These are phyloP conservation scores for Tenualosa thibaudeaui DNA, from an alignment of 2,797 vertebrate species.

Conservation along the genomic window DNA sequence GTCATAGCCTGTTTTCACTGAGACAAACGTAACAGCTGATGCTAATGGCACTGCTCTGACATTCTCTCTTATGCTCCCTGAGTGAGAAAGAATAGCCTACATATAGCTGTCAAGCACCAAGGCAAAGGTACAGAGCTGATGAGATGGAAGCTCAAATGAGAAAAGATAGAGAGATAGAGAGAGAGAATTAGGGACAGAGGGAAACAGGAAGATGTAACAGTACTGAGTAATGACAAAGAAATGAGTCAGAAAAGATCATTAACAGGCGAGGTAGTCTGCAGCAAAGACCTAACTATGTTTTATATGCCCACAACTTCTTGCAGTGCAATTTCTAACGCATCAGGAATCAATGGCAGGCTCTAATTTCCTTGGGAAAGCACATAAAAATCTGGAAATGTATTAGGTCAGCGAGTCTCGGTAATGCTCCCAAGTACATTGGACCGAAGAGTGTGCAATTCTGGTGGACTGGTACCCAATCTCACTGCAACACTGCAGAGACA, in stretches of 20 bases:
- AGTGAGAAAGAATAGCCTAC: not conserved
- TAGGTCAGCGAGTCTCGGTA: conserved; percentile 58
- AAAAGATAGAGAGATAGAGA: not conserved
- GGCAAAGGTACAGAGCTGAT: not conserved
- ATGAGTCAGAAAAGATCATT: conserved; percentile 17
- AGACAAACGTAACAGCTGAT: not conserved
- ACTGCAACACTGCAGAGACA: conserved; percentile 49
- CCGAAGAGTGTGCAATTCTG: not conserved
- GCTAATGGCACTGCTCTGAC: not conserved
- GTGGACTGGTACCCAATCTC: conserved; percentile 25
- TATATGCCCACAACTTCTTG: conserved; percentile 33
- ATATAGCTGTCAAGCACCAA: not conserved
- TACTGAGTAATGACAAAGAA: conserved; percentile 28
- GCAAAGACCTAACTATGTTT: conserved; percentile 31
- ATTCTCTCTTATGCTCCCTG: not conserved
- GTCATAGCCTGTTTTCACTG: not conserved
- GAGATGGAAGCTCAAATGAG: not conserved
- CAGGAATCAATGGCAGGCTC: conserved; percentile 51
- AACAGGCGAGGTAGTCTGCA: conserved; percentile 18
- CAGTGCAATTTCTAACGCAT: conserved; percentile 46
- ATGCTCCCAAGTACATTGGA: conserved; percentile 52
- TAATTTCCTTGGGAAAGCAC: conserved; percentile 45
- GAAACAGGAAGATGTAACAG: not conserved
- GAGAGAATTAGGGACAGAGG: not conserved
- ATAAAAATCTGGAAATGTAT: conserved; percentile 51